A percentile compares a stretch with the other conserved stretches of the same genome.
These are phyloP conservation scores for Daboia siamensis DNA, from an alignment of 2,113 vertebrate species.

Conservation along the genomic window DNA sequence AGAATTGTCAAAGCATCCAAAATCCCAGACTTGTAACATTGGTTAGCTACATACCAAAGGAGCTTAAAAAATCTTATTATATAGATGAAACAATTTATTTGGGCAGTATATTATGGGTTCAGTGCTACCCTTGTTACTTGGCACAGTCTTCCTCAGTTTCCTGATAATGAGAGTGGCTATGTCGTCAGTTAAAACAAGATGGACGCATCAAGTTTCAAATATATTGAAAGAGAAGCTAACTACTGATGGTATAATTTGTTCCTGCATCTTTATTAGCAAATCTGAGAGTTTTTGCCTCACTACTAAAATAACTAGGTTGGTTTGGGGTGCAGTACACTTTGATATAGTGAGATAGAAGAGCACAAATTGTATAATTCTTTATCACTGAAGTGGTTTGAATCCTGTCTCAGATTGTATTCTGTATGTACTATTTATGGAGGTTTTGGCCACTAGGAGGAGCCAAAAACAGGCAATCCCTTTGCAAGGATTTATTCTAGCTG, in stretches of 20 bases:
- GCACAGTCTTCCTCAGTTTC: background rate
- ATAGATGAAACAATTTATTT: background rate
- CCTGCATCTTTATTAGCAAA: background rate
- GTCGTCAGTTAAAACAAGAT: background rate
- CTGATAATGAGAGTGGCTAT: background rate
- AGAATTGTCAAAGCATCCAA: background rate
- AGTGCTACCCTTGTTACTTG: background rate
- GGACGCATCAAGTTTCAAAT: background rate
- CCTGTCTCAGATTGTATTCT: background rate
- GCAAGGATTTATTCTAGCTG: background rate
- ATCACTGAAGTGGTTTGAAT: background rate
- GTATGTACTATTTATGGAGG: background rate
- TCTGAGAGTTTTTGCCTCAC: background rate
- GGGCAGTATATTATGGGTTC: background rate
- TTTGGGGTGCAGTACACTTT: background rate
- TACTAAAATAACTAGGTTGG: background rate
- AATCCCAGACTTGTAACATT: background rate
- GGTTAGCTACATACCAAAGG: background rate
- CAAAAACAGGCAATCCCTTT: background rate
- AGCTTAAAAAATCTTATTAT: background rate
- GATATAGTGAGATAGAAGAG: background rate
- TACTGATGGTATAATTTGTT: background rate
- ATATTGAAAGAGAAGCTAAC: background rate
- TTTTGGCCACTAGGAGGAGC: background rate
- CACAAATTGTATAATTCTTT: background rate